These are phyloP conservation scores for Pleuronectes platessa DNA, from an alignment of 2,113 vertebrate genomes.

Conservation along the genomic window DNA sequence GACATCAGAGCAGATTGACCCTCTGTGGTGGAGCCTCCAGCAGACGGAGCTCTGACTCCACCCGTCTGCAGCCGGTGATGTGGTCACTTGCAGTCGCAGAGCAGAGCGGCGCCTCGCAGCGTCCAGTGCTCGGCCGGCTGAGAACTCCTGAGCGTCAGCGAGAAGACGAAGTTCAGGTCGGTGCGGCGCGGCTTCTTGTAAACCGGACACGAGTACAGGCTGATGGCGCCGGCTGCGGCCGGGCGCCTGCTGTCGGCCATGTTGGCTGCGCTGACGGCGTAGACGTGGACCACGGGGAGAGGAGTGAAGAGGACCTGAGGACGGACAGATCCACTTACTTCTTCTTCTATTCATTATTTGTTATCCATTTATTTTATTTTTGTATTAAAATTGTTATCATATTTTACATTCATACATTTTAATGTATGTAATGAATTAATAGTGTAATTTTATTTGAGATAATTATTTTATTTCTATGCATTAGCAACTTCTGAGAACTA, in stretches of 20 bases:
- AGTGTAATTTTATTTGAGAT: too few relatives aligned
- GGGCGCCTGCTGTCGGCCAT: constrained; percentile 64
- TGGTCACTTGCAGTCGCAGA: constrained; percentile 84
- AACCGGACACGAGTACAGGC: constrained; percentile 84
- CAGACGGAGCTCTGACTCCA: too few relatives aligned
- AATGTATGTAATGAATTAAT: too few relatives aligned
- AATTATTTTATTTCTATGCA: too few relatives aligned
- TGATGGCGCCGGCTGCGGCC: background rate
- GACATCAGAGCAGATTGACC: too few relatives aligned
- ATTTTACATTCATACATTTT: too few relatives aligned
- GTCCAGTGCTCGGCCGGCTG: constrained; percentile 86
- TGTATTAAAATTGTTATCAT: too few relatives aligned
- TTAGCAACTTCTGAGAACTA: too few relatives aligned
- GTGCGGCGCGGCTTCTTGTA: constrained; percentile 87
- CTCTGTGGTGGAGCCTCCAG: too few relatives aligned
- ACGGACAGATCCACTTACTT: background rate
- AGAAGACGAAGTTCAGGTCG: constrained; percentile 87
- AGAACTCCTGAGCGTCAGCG: constrained; percentile 77
- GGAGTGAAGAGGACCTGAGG: constrained; percentile 86
- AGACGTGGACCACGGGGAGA: constrained; percentile 88
- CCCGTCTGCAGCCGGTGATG: background rate
- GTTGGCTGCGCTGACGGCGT: constrained; percentile 77
- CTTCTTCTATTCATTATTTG: background rate
- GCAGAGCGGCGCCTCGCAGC: constrained; percentile 84
- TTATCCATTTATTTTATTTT: background rate